These are phyloP conservation scores for Scortum barcoo DNA, from an alignment of 2,113 vertebrate species.

Conservation along the genomic window DNA sequence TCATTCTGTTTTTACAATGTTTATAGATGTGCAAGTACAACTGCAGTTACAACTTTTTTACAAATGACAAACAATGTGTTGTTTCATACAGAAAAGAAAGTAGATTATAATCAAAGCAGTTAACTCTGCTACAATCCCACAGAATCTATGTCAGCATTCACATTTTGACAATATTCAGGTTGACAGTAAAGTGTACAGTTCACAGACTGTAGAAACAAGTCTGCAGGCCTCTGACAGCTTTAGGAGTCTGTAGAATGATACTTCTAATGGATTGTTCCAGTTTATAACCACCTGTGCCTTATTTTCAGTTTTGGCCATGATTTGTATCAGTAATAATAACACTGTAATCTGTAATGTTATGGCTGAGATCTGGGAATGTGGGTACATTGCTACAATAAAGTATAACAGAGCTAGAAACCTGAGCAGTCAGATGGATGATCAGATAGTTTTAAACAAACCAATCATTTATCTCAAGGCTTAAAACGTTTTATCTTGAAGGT, in stretches of 20 bases:
- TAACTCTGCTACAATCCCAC: neutral
- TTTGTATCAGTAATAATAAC: neutral
- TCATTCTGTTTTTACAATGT: constrained; percentile 37
- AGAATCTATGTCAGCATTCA: neutral
- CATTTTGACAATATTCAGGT: neutral
- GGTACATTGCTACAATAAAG: too few species aligned
- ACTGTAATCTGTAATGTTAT: too few species aligned
- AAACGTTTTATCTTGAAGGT: too few species aligned
- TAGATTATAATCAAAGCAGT: neutral
- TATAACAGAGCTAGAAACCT: too few species aligned
- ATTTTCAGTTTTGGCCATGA: neutral
- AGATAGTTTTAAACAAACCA: neutral
- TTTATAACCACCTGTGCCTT: neutral
- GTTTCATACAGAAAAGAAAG: constrained; percentile 5
- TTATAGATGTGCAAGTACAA: too few species aligned
- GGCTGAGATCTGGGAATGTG: too few species aligned
- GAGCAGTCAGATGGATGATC: too few species aligned
- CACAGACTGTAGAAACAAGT: neutral
- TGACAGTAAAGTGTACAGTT: neutral
- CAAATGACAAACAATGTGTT: constrained; percentile 15
- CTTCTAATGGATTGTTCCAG: neutral
- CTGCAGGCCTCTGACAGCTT: neutral
- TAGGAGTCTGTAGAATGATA: neutral
- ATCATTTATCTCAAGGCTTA: neutral
- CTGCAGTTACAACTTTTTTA: too few species aligned